Evolutionary conservation across 2,797 vertebrate genomes (phyloP).

Genomic region (Notamacropus eugenii): DNA sequence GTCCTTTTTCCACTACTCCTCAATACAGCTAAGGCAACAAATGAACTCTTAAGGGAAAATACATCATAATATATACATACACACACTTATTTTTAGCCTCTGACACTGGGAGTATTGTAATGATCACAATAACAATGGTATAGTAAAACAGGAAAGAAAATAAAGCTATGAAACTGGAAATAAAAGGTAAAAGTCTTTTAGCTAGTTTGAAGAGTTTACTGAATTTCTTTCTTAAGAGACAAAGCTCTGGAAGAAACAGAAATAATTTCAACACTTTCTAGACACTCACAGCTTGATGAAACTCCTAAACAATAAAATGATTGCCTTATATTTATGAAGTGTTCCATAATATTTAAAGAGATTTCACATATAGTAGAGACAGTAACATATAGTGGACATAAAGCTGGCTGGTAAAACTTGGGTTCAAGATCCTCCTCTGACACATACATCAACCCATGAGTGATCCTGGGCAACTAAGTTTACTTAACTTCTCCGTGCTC

Average conservation of each 20-base stretch:
- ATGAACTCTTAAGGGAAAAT: constrained; percentile 35
- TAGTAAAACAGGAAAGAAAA: constrained; percentile 18
- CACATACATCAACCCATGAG: background rate
- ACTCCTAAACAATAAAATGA: constrained; percentile 37
- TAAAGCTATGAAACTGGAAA: background rate
- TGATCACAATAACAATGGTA: constrained; percentile 13
- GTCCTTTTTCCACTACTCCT: background rate
- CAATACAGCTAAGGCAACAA: constrained; percentile 32
- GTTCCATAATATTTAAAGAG: constrained; percentile 16
- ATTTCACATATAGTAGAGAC: constrained; percentile 17
- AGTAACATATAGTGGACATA: background rate
- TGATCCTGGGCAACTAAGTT: background rate
- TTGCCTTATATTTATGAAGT: background rate
- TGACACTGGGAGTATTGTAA: constrained; percentile 20
- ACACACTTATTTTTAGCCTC: background rate
- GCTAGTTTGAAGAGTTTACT: background rate
- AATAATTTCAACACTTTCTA: background rate
- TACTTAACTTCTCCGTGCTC: background rate
- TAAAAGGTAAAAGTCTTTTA: background rate
- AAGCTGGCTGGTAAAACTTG: background rate
- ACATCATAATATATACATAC: background rate
- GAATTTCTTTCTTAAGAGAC: background rate
- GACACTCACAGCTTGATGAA: background rate
- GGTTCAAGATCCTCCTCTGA: background rate
- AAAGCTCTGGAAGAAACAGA: background rate